Evolutionary conservation across 2,113 vertebrate species (phyloP).

Genomic region (Peucedramus taeniatus): DNA sequence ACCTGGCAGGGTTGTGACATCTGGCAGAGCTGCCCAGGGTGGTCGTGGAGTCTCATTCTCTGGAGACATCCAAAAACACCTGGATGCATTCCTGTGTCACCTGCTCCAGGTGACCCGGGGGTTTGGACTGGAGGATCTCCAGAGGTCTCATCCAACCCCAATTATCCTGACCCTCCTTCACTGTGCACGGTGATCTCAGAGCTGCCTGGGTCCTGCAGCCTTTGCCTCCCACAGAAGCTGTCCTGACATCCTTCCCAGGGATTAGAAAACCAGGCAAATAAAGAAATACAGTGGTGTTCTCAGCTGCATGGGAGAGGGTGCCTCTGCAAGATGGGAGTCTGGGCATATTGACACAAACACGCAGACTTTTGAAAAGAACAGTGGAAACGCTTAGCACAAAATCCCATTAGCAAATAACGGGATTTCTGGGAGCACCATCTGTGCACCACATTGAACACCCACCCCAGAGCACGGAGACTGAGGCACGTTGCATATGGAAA

Average conservation of each 20-base stretch:
- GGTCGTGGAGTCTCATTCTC: neutral
- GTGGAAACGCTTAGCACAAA: slow-evolving; percentile 17
- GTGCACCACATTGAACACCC: slow-evolving; percentile 42
- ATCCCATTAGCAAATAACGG: slow-evolving; percentile 59
- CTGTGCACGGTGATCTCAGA: accelerated
- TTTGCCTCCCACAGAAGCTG: neutral
- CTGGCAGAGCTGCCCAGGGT: neutral
- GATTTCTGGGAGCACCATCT: slow-evolving; percentile 58
- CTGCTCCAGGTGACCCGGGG: neutral
- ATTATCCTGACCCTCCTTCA: neutral
- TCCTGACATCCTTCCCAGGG: neutral
- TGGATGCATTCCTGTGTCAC: accelerated
- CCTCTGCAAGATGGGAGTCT: neutral
- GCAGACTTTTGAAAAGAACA: neutral
- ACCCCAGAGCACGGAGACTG: neutral
- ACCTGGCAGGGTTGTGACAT: neutral
- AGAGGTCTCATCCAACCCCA: neutral
- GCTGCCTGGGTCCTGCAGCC: neutral
- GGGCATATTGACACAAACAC: slow-evolving; percentile 2
- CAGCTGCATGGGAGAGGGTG: neutral
- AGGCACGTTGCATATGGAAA: neutral
- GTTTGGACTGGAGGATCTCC: neutral
- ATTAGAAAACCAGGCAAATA: neutral
- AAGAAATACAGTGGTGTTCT: neutral
- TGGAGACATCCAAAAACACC: neutral